A percentile compares a stretch with the other conserved stretches of the same genome.
Conservation (phyloP, 2,888 invertebrate genomes). For the Amiota communis region DNA sequence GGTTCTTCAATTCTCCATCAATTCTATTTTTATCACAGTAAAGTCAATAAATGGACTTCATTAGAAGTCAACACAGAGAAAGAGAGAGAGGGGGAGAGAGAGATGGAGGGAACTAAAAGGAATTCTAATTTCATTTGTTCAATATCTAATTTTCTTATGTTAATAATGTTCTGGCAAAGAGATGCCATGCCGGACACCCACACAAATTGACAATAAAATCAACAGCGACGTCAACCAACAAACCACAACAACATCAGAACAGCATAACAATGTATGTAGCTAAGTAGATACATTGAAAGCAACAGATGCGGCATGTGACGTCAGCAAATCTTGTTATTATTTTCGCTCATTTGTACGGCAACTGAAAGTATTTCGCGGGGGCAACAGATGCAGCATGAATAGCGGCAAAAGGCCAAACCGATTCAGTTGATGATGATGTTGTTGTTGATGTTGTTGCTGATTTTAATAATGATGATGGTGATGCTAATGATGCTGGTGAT, state of each 20-base stretch:
- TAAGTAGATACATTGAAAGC: not conserved
- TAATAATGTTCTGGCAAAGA: slow-evolving; percentile 5
- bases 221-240: not conserved
- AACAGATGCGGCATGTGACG: slow-evolving; percentile 17
- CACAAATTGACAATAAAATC: not conserved
- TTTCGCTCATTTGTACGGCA: slow-evolving; percentile 13
- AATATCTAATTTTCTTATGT: not conserved
- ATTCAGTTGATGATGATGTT: not conserved
- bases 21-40: no score
- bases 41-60: no score
- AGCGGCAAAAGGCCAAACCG: slow-evolving; percentile 5
- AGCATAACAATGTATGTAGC: not conserved
- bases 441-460: not conserved
- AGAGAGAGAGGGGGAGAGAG: no score
- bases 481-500: not conserved
- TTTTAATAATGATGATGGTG: not conserved
- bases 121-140: no score
- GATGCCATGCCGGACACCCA: not conserved
- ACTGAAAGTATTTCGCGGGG: slow-evolving; percentile 12
- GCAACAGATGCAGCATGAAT: not conserved
- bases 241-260: not conserved
- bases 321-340: slow-evolving; percentile 2
- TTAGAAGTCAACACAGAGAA: no score
- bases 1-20: no score
- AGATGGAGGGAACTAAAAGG: no score